Base-by-base conservation (phyloP, 2,113 vertebrate genomes). In the Solea senegalensis region DNA sequence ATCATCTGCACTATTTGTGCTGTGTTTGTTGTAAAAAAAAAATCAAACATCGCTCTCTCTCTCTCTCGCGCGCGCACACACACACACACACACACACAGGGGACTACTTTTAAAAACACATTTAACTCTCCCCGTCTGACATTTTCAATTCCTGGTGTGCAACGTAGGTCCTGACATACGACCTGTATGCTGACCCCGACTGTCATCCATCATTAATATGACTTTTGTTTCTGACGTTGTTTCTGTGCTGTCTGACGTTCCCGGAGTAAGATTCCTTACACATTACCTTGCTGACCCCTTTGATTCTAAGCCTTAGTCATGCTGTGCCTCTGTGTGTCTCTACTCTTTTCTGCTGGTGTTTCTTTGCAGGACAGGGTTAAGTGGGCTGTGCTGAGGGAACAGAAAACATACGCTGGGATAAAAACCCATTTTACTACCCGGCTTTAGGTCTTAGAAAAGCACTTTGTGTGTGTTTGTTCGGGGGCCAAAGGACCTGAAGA, bases 131-230 rank as follows among this genome's bases (percentile, higher is more conserved):
- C 14, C 39, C 15, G 57, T 65, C 15, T 58, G 39, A 6, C 8
- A 7, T 74, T 27, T 63, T 69, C 6, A 21, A 26, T 64, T 76
- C 59, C 50, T 41, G 15, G n/a, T 76, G 74, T 3, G 51, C 50
- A 55, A 13, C 4, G 21, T 12, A 66, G 61, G 54, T 73, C 51
- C 57, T 64, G 87, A 87, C 82, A 86, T 44, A 58, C 54, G 67
- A 86, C 73, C 85, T 49, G 80, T 63, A 40, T 15, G 3, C 61
- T 82, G 82, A 85, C 81, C 84, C 54, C 68, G 70, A 70, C 82
- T 79, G 75, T 84, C 85, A 89, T 91, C 76, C 28, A 89, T 89
- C 86, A 85, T 86, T 91, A 58, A 89, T 73, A 76, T 78, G 83
- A 91, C 83, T 89, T 86, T 82, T 83, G 80, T 87, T 72, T 88